Evolutionary conservation across 2,113 vertebrate species (phyloP).

Genomic region (Peromyscus maniculatus): DNA sequence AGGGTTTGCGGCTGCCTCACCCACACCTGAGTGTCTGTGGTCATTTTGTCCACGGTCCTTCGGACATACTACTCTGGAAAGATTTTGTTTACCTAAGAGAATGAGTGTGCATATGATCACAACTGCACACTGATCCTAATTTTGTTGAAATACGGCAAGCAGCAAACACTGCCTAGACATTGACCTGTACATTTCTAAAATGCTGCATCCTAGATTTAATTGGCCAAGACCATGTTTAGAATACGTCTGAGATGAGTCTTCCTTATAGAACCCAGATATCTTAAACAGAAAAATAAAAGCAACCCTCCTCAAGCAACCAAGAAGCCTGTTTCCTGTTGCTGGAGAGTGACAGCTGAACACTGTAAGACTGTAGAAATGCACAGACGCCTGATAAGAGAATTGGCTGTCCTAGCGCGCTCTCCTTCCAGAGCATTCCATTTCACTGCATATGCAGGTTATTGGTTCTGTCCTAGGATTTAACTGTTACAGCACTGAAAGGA

Average conservation of each 20-base stretch:
- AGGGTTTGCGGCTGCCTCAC: constrained; percentile 80
- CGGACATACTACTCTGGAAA: constrained; percentile 80
- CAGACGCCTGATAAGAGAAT: constrained; percentile 82
- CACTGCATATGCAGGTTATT: constrained; percentile 87
- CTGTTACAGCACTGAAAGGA: constrained; percentile 90
- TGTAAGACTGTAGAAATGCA: constrained; percentile 85
- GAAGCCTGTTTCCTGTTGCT: constrained; percentile 65
- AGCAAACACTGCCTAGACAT: constrained; percentile 79
- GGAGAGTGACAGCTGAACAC: constrained; percentile 82
- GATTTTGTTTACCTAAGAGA: constrained; percentile 85
- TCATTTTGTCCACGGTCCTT: constrained; percentile 84
- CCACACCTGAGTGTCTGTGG: constrained; percentile 68
- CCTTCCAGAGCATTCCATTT: constrained; percentile 90
- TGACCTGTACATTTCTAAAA: constrained; percentile 81
- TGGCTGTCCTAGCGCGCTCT: constrained; percentile 84
- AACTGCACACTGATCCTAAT: constrained; percentile 84
- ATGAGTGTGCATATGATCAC: constrained; percentile 81
- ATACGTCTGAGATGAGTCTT: constrained; percentile 77
- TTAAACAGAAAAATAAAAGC: constrained; percentile 80
- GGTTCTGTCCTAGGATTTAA: constrained; percentile 87
- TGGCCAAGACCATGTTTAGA: constrained; percentile 82
- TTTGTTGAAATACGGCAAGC: constrained; percentile 87
- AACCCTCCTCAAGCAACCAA: too few species aligned
- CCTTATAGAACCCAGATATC: constrained; percentile 75
- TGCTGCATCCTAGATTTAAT: constrained; percentile 79